Evolutionary conservation across 2,797 vertebrate genomes (phyloP).

Genomic region (Loriculus beryllinus): DNA sequence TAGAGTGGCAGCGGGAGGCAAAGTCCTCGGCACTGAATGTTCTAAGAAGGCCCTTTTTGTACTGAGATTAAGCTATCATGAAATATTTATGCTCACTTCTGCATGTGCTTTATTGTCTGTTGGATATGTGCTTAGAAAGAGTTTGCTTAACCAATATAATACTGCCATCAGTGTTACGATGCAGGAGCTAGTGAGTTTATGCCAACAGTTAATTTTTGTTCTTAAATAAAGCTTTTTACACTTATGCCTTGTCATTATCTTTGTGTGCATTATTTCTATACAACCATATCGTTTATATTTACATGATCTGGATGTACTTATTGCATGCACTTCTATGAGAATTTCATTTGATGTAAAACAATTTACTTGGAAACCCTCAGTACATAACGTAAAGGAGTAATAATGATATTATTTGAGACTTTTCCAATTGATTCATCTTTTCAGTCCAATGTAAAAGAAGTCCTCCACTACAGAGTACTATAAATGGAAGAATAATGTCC

Average conservation of each 20-base stretch:
- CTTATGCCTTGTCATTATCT: not conserved
- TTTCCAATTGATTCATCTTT: not conserved
- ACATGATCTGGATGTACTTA: not conserved
- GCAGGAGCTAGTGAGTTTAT: not conserved
- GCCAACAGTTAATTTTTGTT: not conserved
- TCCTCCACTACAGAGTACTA: not conserved
- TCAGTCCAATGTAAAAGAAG: not conserved
- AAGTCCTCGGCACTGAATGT: not conserved
- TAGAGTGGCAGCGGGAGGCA: not conserved
- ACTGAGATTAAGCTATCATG: not conserved
- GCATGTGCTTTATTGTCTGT: not conserved
- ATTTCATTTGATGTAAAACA: not conserved
- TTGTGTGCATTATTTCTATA: not conserved
- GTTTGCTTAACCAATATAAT: not conserved
- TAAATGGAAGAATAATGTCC: not conserved
- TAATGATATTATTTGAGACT: not conserved
- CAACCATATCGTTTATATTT: not conserved
- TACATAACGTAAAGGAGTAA: not conserved
- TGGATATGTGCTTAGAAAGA: not conserved
- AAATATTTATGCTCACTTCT: not conserved
- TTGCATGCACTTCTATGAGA: not conserved
- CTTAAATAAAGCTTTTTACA: constrained; percentile 5
- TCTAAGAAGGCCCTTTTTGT: not conserved
- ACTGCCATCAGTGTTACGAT: not conserved
- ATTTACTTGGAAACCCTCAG: not conserved